Evolutionary conservation across 2,113 vertebrate species (phyloP).

Genomic region (Eulemur rufifrons): DNA sequence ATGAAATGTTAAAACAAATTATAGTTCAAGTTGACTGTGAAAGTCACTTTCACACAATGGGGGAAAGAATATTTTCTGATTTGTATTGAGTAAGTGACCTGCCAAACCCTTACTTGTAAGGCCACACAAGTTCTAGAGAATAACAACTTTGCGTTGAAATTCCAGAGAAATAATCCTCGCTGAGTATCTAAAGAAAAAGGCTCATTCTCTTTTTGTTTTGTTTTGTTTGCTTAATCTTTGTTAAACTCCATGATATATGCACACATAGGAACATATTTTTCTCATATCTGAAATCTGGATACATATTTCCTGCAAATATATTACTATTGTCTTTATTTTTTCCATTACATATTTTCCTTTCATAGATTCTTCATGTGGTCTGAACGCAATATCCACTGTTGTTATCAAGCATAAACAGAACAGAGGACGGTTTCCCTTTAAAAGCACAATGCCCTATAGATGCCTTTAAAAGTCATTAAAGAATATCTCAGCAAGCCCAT

Average conservation of each 20-base stretch:
- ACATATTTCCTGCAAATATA: conserved; percentile 38
- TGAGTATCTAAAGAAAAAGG: conserved; percentile 12
- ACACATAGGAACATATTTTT: conserved; percentile 28
- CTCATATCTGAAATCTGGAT: conserved; percentile 55
- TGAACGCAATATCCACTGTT: background rate
- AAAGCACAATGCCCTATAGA: conserved; percentile 42
- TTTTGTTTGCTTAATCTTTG: conserved; percentile 37
- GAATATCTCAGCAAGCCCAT: conserved; percentile 47
- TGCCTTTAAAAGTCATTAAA: conserved; percentile 64
- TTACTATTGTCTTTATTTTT: background rate
- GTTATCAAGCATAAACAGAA: conserved; percentile 33
- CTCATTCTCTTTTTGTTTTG: background rate
- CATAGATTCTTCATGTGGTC: conserved; percentile 14
- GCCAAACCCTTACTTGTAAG: background rate
- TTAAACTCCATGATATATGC: conserved; percentile 31
- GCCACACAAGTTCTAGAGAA: background rate
- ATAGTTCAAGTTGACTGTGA: background rate
- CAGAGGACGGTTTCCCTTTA: conserved; percentile 47
- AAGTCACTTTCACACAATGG: background rate
- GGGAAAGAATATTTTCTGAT: conserved; percentile 46
- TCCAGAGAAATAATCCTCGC: background rate
- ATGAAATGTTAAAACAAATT: conserved; percentile 37
- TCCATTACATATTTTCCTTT: background rate
- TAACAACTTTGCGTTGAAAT: conserved; percentile 37
- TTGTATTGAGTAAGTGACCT: conserved; percentile 21